Percentiles rank a stretch among this genome's conserved stretches.
These are phyloP conservation scores for Sciaenops ocellatus DNA, from an alignment of 2,797 vertebrate species.

Conservation along the genomic window DNA sequence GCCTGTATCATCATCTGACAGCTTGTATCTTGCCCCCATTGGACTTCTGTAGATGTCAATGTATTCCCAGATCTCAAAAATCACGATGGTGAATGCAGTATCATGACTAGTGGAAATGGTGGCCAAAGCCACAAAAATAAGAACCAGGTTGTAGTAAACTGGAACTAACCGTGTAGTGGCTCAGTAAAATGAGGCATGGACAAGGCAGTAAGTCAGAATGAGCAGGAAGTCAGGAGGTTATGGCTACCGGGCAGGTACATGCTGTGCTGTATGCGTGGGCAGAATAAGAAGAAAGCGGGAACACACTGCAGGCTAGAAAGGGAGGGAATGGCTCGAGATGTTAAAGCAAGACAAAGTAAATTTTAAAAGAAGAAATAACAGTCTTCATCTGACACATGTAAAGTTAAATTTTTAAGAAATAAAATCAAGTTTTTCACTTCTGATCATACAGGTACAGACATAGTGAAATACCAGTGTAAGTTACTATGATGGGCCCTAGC, in stretches of 20 bases:
- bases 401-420: not conserved
- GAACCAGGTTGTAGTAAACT: not conserved
- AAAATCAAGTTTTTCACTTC: not conserved
- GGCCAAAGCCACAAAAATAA: slow-evolving; percentile 2
- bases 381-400: not conserved
- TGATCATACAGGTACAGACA: too few relatives aligned
- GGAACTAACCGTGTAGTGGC: not conserved
- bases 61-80: slow-evolving; percentile 8
- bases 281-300: not conserved
- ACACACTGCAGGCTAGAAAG: not conserved
- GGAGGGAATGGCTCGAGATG: not conserved
- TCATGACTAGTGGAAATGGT: not conserved
- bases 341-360: too few relatives aligned
- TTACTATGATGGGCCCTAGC: too few relatives aligned
- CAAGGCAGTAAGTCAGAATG: not conserved
- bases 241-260: not conserved
- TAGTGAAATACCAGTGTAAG: too few relatives aligned
- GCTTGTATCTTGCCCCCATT: not conserved
- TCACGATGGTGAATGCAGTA: slow-evolving; percentile 1
- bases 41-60: slow-evolving; percentile 12
- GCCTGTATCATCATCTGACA: not conserved
- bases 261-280: not conserved
- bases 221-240: not conserved
- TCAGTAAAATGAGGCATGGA: not conserved
- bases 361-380: too few relatives aligned